Evolutionary conservation across 2,113 vertebrate genomes (phyloP), one percentile per base, ranked within the genome.

Genomic region (Condylura cristata): DNA sequence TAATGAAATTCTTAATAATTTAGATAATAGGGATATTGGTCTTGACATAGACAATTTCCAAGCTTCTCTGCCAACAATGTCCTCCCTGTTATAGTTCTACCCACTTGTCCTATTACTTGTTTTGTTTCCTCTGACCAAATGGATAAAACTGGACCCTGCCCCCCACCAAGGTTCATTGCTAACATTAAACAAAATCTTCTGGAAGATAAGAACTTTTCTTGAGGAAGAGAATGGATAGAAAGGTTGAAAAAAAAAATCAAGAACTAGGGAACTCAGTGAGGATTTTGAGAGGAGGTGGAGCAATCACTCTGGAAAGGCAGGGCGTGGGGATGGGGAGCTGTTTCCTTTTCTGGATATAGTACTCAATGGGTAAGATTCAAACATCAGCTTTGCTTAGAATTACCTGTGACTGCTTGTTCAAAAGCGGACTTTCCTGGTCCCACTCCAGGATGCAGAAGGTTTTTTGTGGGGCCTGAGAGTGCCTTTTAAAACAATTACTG

Each of bases 391-490:
- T 71, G 9, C 17, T 93, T 60, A 58, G 82, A 91, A 70, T 89
- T 61, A 66, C 34, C 41, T 93, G 88, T 14, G 5, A 17, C 66
- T 74, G 48, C 24, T 81, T 76, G 17, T 22, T 92, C 32, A 87
- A 81, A 90, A 93, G 70, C 58, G 3, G 0, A 58, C 39, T 90
- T 94, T 96, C 76, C 60, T 90, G 79, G 32, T 39, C 26, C 17
- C 30, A 82, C 41, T 20, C 20, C 8, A 74, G 8, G 51, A 85
- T 79, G 41, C 60, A 78, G 68, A 90, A 85, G 3, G 11, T 9
- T 17, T 44, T 71, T 28, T 14, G 24, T 90, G 30, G 8, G 4
- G 5, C 63, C 16, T 3, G 26, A 75, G 46, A 51, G 32, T 8
- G 0, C 53, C 39, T 74, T 89, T 79, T 41, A 16, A 66, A 78